Conservation (phyloP, 2,888 invertebrate genomes). For the Melipona beecheii region DNA sequence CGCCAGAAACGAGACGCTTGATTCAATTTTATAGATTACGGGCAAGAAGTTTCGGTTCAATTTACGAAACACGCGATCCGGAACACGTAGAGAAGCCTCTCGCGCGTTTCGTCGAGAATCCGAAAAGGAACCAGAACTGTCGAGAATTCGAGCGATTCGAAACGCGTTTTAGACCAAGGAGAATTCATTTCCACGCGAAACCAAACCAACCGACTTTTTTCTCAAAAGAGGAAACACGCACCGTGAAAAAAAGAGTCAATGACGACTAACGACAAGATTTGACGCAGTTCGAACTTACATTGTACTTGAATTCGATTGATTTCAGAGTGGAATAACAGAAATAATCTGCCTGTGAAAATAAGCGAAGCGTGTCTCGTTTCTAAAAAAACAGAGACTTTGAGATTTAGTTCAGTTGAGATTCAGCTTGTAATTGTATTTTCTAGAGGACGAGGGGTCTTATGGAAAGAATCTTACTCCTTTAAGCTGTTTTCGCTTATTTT, state of each 20-base stretch:
- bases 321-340: no score
- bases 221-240: background rate
- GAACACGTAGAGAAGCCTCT: background rate
- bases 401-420: no score
- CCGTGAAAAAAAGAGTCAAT: background rate
- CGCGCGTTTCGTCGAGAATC: background rate
- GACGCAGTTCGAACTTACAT: background rate
- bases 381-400: no score
- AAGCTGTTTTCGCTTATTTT: no score
- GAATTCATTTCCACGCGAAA: constrained; percentile 46
- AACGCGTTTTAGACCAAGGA: constrained; percentile 38
- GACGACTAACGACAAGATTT: no score
- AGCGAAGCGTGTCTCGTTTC: no score
- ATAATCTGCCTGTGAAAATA: no score
- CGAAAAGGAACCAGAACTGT: background rate
- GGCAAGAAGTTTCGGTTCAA: constrained; percentile 9
- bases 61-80: constrained; percentile 10
- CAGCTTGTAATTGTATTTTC: no score
- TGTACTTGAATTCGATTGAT: no score
- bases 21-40: constrained; percentile 6
- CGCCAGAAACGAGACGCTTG: background rate
- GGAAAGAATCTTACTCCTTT: no score
- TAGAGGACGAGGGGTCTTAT: no score
- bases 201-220: no score
- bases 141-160: constrained; percentile 15